phyloP scores from a whole-genome alignment of 2,113 vertebrate genomes.

The Pontoporia blainvillei region DNA sequence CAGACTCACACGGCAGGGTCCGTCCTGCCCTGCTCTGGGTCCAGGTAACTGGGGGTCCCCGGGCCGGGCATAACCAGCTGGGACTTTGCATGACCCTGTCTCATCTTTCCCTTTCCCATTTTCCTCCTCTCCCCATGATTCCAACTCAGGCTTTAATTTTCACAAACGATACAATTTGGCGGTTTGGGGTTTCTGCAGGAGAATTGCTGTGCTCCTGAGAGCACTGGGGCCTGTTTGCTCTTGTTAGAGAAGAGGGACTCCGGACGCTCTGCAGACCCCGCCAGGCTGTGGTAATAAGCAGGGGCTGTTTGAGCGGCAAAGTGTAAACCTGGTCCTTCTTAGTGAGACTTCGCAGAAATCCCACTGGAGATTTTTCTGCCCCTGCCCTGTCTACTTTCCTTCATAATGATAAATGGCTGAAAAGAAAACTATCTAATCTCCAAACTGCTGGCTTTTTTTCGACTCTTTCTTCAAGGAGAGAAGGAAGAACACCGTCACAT shows the following conservation, averaged over 20 bases:
- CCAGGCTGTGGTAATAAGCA: constrained; percentile 17
- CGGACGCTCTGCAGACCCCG: constrained; percentile 29
- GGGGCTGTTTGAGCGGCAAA: background rate
- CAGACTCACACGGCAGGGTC: background rate
- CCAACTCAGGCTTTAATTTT: constrained; percentile 47
- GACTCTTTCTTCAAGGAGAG: constrained; percentile 48
- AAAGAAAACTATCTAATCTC: constrained; percentile 74
- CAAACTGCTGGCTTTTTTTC: constrained; percentile 58
- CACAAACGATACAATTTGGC: constrained; percentile 51
- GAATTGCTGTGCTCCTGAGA: constrained; percentile 41
- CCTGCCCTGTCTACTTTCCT: constrained; percentile 76
- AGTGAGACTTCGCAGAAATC: constrained; percentile 84
- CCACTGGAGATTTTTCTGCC: constrained; percentile 76
- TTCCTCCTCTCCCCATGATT: background rate
- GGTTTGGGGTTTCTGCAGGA: constrained; percentile 52
- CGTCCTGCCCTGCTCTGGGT: background rate
- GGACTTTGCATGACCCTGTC: background rate
- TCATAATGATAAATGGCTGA: constrained; percentile 82
- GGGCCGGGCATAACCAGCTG: background rate
- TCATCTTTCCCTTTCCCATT: background rate
- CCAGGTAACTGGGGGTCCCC: background rate
- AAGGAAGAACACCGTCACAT: constrained; percentile 56
- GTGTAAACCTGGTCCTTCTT: constrained; percentile 66
- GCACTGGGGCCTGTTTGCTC: background rate
- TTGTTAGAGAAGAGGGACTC: background rate